Percentiles rank a stretch among this genome's conserved stretches.
Evolutionary conservation across 2,113 vertebrate genomes (phyloP).

Genomic region (Gulo gulo): DNA sequence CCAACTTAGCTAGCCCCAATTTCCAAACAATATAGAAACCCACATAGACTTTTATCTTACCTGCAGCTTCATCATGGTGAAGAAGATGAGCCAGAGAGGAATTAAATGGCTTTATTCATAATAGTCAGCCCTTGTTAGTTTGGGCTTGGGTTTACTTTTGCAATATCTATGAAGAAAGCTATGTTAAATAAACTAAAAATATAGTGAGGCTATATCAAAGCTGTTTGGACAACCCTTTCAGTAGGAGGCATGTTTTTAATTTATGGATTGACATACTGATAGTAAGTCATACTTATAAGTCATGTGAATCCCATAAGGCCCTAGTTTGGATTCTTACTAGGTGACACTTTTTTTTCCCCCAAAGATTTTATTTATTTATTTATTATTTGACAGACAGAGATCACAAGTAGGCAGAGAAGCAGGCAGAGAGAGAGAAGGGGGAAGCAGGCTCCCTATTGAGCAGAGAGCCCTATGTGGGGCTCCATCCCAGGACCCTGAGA

Average conservation of each 20-base stretch:
- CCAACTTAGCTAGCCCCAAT: background rate
- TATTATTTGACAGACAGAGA: too few species aligned
- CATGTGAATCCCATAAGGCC: background rate
- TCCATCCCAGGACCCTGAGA: too few species aligned
- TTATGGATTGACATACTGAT: background rate
- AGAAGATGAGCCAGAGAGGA: conserved; percentile 10
- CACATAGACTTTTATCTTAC: background rate
- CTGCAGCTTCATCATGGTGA: background rate
- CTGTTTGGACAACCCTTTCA: background rate
- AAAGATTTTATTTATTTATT: too few species aligned
- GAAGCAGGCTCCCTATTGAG: too few species aligned
- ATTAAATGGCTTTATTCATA: background rate
- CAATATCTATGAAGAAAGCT: background rate
- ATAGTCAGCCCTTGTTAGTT: background rate
- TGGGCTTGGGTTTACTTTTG: conserved; percentile 19
- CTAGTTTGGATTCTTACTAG: background rate
- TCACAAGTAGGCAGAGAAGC: too few species aligned
- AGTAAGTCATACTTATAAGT: background rate
- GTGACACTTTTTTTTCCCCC: background rate
- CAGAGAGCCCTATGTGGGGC: too few species aligned
- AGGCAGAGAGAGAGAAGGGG: too few species aligned
- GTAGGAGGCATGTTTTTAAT: background rate
- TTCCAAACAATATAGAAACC: background rate
- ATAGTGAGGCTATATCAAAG: background rate
- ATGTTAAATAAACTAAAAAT: background rate